Conservation (phyloP, 2,888 invertebrate genomes). For the Campoletis raptor region DNA sequence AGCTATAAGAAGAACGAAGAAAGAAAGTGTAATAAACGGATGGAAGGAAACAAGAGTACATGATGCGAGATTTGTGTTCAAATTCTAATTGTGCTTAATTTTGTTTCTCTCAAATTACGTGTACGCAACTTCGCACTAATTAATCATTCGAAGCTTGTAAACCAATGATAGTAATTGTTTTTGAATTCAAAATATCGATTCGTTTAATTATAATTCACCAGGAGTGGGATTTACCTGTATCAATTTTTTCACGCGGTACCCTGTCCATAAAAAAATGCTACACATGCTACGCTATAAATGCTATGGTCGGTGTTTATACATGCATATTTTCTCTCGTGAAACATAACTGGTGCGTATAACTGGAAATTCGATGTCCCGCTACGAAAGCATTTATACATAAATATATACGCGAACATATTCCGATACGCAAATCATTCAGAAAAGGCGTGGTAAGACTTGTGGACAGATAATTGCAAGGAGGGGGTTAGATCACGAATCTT, state of each 20-base stretch:
- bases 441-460: background rate
- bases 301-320: constrained; percentile 42
- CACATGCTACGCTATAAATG: constrained; percentile 41
- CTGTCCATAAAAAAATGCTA: background rate
- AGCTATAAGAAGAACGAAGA: background rate
- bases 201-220: background rate
- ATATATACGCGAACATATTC: constrained; percentile 27
- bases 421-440: background rate
- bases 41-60: background rate
- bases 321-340: constrained; percentile 65
- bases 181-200: background rate
- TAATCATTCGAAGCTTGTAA: background rate
- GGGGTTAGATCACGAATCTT: background rate
- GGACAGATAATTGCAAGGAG: background rate
- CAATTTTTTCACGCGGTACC: background rate
- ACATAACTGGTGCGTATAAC: constrained; percentile 75
- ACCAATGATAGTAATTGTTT: background rate
- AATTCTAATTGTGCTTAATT: too few species aligned
- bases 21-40: constrained; percentile 23
- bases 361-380: constrained; percentile 74
- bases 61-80: background rate
- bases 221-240: background rate
- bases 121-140: too few species aligned
- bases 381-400: constrained; percentile 44
- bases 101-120: too few species aligned